Evolutionary conservation across 1,140 invertebrate genomes (phyloP), one percentile per base, ranked within the genome.

Genomic region (Trypoxylus dichotomus): DNA sequence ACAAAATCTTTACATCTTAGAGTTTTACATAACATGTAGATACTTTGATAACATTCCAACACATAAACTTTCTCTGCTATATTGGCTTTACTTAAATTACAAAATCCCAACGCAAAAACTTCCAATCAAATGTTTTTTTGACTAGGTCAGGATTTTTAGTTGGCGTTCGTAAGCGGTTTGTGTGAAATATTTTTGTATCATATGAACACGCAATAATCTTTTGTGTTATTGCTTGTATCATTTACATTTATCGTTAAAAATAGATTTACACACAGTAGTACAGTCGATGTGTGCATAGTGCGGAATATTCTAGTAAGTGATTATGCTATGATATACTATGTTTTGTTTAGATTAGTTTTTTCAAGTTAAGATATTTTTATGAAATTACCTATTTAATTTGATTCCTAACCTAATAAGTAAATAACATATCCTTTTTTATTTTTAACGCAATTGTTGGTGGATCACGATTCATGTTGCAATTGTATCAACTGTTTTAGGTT

Each of bases 61-160:
- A 41, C 37, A 74, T 10, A 74, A 43, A 37, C 72, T 41, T 43
- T 41, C 41, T 74, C 41, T 13, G n/a, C 29, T 7, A 24, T 32
- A 5, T 8, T 37, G 32, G 19, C 41, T 74, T 74, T 15, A 29
- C 7, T 43, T 41, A 10, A 74, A 74, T 41, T 13, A 32, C 72
- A 43, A 21, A 74, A 74, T 15, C 37, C 32, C 29, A 74, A 19
- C 37, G 15, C 15, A 43, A 74, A 74, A 74, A 74, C 72, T 74
- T 32, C 72, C 11, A 41, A 68, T 68, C 60, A 68, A 68, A 68
- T 74, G 72, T 37, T 43, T 41, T 74, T 74, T 74, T 74, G 72
- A 74, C 72, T 74, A 74, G 72, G 72, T 74, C 72, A 74, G 41
- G 72, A 37, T 71, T 71, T 74, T 68, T 68, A 68, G 60, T 68